A percentile compares a stretch with the other conserved stretches of the same genome.
Conservation (phyloP, 2,888 invertebrate genomes). For the Subacronicta megacephala region DNA sequence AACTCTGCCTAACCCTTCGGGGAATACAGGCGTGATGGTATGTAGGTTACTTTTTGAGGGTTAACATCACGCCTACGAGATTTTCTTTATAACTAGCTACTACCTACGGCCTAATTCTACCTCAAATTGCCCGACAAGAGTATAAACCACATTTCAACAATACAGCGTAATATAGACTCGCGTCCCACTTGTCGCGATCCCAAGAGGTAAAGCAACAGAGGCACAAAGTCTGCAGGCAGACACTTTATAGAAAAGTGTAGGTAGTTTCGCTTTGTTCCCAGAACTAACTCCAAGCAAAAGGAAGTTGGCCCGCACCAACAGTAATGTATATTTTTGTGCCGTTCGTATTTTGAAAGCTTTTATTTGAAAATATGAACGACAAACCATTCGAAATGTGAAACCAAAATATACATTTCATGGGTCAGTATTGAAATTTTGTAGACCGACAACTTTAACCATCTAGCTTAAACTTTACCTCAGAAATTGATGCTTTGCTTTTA, state of each 20-base stretch:
- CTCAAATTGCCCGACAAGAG: not conserved
- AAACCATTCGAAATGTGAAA: conserved; percentile 17
- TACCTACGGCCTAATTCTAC: too few relatives aligned
- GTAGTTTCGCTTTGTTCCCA: conserved; percentile 58
- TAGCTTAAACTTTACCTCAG: too few relatives aligned
- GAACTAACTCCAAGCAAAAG: conserved; percentile 58
- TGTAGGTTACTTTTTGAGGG: too few relatives aligned
- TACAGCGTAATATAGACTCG: conserved; percentile 30
- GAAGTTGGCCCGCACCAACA: conserved; percentile 50
- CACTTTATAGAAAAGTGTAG: conserved; percentile 62
- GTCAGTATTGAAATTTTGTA: not conserved
- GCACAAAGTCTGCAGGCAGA: conserved; percentile 60
- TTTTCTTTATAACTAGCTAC: too few relatives aligned
- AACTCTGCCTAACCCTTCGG: too few relatives aligned
- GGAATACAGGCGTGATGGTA: too few relatives aligned
- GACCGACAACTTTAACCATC: too few relatives aligned
- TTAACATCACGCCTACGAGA: too few relatives aligned
- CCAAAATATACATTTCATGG: not conserved
- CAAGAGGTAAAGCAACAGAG: conserved; percentile 37
- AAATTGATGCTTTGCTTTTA: too few relatives aligned
- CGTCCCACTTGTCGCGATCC: conserved; percentile 55
- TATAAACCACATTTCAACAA: conserved; percentile 29
- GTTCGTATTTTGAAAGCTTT: conserved; percentile 18
- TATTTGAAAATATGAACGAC: conserved; percentile 27
- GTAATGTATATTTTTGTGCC: conserved; percentile 57